Percentiles rank a stretch among this genome's conserved stretches.
phyloP scores from a whole-genome alignment of 2,888 invertebrate species.

The Habroteleia sp. region DNA sequence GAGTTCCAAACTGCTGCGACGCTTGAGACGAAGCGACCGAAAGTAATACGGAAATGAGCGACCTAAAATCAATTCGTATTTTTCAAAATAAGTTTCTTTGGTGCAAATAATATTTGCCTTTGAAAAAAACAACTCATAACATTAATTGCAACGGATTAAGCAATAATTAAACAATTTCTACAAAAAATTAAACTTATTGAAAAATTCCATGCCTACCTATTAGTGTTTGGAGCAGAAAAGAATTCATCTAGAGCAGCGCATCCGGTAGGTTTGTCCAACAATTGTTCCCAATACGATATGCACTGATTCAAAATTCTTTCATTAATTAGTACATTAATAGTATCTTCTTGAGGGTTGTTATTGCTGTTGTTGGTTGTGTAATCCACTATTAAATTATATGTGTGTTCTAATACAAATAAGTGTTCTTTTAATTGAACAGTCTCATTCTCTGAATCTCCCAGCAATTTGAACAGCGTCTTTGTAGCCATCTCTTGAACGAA shows the following conservation, averaged over 20 bases:
- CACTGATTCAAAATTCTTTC: conserved; percentile 86
- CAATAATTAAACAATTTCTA: no score
- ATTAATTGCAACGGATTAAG: no score
- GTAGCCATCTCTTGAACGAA: conserved; percentile 86
- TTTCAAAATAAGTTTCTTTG: no score
- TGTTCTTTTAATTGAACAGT: conserved; percentile 85
- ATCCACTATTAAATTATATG: conserved; percentile 86
- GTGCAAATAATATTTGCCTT: no score
- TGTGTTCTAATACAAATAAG: conserved; percentile 85
- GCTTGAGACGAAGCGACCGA: conserved; percentile 89
- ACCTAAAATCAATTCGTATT: no score
- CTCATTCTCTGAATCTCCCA: conserved; percentile 85
- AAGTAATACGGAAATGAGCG: conserved; percentile 89
- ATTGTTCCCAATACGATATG: conserved; percentile 92
- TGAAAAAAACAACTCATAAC: no score
- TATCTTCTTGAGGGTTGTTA: conserved; percentile 67
- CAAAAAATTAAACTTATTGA: no score
- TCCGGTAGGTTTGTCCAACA: conserved; percentile 91
- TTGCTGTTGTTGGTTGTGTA: conserved; percentile 81
- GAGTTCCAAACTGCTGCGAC: conserved; percentile 87
- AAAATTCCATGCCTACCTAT: conserved; percentile 66
- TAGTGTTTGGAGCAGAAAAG: conserved; percentile 85
- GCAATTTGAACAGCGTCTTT: conserved; percentile 84
- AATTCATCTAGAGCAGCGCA: conserved; percentile 91
- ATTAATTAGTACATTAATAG: conserved; percentile 81